Conservation (phyloP, 2,113 vertebrate species). For the Willisornis vidua region DNA sequence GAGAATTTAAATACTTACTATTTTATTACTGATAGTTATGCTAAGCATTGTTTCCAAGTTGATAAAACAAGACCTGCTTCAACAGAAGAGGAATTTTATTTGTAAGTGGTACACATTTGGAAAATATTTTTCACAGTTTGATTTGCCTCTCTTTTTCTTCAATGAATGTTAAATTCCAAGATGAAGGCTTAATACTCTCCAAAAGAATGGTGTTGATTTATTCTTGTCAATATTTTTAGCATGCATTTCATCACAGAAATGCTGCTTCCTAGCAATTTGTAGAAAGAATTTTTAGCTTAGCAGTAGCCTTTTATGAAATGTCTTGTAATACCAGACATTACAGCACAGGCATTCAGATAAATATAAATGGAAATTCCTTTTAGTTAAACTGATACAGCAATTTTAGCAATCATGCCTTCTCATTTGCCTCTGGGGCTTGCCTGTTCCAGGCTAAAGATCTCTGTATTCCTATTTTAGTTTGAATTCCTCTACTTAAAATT, state of each 20-base stretch:
- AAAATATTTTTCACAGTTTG: constrained; percentile 3
- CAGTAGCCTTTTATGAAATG: neutral
- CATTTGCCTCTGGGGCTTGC: constrained; percentile 42
- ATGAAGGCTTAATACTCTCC: neutral
- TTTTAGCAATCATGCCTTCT: constrained; percentile 39
- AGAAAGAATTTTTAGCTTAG: constrained; percentile 10
- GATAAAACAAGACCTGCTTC: neutral
- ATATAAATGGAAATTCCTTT: constrained; percentile 51
- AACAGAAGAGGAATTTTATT: neutral
- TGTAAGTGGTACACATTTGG: neutral
- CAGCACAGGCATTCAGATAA: constrained; percentile 28
- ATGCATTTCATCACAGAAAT: neutral
- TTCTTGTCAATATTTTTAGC: constrained; percentile 20
- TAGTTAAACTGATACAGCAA: neutral
- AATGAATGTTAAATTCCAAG: neutral
- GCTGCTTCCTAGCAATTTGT: constrained; percentile 1
- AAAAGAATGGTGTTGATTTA: neutral
- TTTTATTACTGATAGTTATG: neutral
- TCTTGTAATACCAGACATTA: neutral
- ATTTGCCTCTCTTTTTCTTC: neutral
- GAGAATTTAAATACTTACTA: neutral
- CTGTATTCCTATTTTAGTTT: constrained; percentile 24
- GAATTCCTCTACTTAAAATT: constrained; percentile 17
- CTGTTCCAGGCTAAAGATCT: neutral
- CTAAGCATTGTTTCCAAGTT: neutral